These are phyloP conservation scores for Solenodon paradoxus DNA, from an alignment of 2,113 vertebrate genomes.

Conservation along the genomic window DNA sequence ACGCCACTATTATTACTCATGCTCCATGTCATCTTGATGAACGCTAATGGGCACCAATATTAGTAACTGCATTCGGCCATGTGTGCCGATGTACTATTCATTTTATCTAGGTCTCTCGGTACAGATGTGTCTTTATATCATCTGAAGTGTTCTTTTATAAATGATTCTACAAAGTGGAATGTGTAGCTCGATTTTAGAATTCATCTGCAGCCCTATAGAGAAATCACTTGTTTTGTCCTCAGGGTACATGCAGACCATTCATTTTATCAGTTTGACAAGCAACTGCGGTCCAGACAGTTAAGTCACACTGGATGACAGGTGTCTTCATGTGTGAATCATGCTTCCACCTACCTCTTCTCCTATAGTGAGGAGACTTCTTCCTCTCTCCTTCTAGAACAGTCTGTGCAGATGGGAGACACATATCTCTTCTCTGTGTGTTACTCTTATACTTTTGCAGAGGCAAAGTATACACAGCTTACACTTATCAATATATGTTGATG, in stretches of 20 bases:
- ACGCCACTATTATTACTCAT: not conserved
- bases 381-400: not conserved
- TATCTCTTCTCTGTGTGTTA: not conserved
- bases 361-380: not conserved
- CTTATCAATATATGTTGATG: not conserved
- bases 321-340: not conserved
- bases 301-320: conserved; percentile 3
- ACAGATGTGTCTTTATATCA: not conserved
- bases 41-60: not conserved
- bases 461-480: conserved; percentile 9
- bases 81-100: too few relatives aligned
- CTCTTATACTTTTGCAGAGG: not conserved
- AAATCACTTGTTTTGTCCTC: not conserved
- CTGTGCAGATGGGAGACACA: not conserved
- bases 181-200: not conserved
- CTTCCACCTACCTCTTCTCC: accelerated
- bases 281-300: not conserved
- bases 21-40: not conserved
- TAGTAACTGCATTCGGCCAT: not conserved
- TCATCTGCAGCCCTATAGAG: not conserved
- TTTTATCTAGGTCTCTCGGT: not conserved
- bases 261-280: not conserved
- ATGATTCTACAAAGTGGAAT: conserved; percentile 14
- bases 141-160: not conserved
- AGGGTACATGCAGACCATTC: not conserved